Base-by-base conservation (phyloP, 2,888 invertebrate genomes). In the Ectemnius continuus region DNA sequence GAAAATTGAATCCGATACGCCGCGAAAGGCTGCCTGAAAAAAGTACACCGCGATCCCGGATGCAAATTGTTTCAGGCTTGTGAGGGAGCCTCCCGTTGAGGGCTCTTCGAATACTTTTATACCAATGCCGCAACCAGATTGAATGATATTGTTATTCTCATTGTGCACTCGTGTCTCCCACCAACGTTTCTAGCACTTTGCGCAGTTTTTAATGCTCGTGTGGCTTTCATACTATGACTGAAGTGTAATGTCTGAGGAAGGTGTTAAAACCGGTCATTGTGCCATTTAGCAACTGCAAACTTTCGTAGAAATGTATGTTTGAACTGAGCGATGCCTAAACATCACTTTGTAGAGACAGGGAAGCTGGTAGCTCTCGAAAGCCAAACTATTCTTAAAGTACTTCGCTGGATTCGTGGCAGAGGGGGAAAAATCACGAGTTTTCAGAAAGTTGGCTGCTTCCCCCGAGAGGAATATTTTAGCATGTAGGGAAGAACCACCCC, bases 391-490 rank as follows among this genome's bases (percentile, higher is more conserved):
- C 47, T 61, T 45, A 13, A 18, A n/a, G 58, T 26, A 26, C 57
- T 45, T 16, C 36, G 20, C 48, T 3, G 57, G 28, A 45, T 36
- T 67, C 59, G 18, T 11, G 20, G 18, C 52, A 28, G 57, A 23
- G 52, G 48, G 68, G 28, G 48, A 61, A 68, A 76, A 73, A 76
- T 78, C 76, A 68, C 70, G 62, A 62, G 58, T 26, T 65, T 14
- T 18, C n/a, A 47, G 59, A 73, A 66, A 67, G 61, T 70, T 73
- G 23, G 59, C 45, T 70, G 60, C 61, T 61, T 68, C 78, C 63
- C 70, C 58, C 61, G 70, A 70, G 73, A 65, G 73, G 63, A 70
- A 73, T 70, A 78, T 73, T 73, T 73, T 47, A 68, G 62, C 60
- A 11, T n/a, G 48, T 57, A 14, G 68, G 26, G 59, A 63, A 20